Base-by-base conservation (phyloP, 2,888 invertebrate species). In the Elmis aenea region DNA sequence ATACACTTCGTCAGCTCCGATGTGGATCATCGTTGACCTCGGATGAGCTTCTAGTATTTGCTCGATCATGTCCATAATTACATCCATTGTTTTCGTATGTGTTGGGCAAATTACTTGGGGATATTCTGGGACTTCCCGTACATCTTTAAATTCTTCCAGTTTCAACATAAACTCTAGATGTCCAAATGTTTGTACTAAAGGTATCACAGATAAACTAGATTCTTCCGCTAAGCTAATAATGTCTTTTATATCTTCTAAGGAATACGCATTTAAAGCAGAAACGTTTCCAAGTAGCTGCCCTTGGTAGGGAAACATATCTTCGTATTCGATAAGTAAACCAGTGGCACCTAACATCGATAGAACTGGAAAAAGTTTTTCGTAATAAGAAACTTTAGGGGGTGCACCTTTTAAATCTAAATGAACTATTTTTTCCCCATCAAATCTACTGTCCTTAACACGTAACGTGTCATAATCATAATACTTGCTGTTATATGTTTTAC, bases 351-450 rank as follows among this genome's bases (percentile, higher is more conserved):
- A 58, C 13, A 68, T 67, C 28, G 70, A 72, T 5, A 87, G 58
- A 38, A 78, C 64, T 1, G 77, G 77, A 36, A 89, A 73, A 0
- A 90, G 49, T 5, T 73, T 66, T 30, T 70, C 61, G 37, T 79
- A 73, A 53, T 83, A 84, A 0, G 64, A 58, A 2, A 85, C 55
- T 51, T 77, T 81, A 0, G 85, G 85, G 0, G 89, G 87, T 1
- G 88, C 84, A 5, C 90, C 89, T 64, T 92, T 91, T 9, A 91
- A 65, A 66, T 91, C 92, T 13, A 91, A 64, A 64, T 91, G 91
- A 1, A 92, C 83, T 13, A 89, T 72, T 38, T 82, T 76, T 42
- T 80, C 47, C 5, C 54, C 62, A 26, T 42, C 34, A 28, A 58
- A 49, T 20, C 35, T 28, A 0, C 10, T 23, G 10, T 25, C 25